A percentile compares a stretch with the other conserved stretches of the same genome.
These are phyloP conservation scores for Polypterus senegalus DNA, from an alignment of 2,113 vertebrate genomes.

Conservation along the genomic window DNA sequence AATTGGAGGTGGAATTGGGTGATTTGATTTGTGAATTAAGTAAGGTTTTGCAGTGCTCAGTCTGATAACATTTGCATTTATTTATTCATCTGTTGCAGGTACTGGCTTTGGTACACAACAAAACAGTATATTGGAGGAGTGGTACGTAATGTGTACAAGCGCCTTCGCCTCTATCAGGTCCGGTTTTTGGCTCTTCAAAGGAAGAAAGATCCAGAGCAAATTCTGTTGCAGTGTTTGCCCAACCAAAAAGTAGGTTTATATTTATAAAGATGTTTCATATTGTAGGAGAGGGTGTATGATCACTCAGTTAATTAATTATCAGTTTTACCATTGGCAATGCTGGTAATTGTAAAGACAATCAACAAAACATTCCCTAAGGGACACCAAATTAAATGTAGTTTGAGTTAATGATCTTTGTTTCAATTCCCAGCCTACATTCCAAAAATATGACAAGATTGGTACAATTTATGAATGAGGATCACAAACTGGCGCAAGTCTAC, in stretches of 20 bases:
- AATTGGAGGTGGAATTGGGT: neutral
- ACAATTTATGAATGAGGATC: too few relatives aligned
- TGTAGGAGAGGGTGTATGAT: neutral
- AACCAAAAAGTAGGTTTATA: conserved; percentile 58
- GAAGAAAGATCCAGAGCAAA: conserved; percentile 74
- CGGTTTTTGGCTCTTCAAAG: conserved; percentile 85
- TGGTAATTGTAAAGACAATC: neutral
- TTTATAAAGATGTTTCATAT: neutral
- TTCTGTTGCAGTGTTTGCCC: conserved; percentile 83
- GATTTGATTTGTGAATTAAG: conserved; percentile 1
- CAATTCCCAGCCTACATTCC: too few relatives aligned
- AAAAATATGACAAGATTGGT: too few relatives aligned
- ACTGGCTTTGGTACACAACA: conserved; percentile 94
- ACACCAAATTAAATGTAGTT: too few relatives aligned
- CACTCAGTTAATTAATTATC: too few relatives aligned
- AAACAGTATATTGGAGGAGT: conserved; percentile 66
- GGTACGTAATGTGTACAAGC: conserved; percentile 72
- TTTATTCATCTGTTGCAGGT: conserved; percentile 46
- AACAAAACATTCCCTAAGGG: too few relatives aligned
- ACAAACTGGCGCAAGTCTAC: too few relatives aligned
- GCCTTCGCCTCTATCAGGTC: conserved; percentile 76
- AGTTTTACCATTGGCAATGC: neutral
- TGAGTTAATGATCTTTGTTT: too few relatives aligned
- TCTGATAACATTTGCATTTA: neutral
- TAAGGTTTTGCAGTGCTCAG: too few relatives aligned